These are phyloP conservation scores for Anthopleura sola DNA, from an alignment of 64 coral and sea anemone species.

Conservation along the genomic window DNA sequence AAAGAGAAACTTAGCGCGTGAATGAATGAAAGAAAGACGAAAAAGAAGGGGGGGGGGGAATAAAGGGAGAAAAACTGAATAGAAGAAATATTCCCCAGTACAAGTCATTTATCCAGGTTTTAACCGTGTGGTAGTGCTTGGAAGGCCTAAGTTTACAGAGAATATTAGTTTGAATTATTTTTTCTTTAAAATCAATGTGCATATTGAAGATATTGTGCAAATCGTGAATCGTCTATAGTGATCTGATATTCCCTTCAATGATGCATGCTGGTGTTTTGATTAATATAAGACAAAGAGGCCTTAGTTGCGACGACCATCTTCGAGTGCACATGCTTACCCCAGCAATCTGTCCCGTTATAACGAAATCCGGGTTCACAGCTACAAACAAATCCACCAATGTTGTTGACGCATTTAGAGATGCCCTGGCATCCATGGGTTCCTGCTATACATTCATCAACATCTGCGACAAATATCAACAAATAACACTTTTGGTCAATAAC, in stretches of 20 bases:
- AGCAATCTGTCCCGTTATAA: slow-evolving; percentile 72
- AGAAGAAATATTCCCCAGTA: too few species aligned
- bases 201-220: too few species aligned
- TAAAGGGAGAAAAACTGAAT: too few species aligned
- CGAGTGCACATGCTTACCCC: slow-evolving; percentile 53
- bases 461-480: slow-evolving; percentile 49
- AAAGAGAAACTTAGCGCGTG: too few species aligned
- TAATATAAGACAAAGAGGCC: too few species aligned
- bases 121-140: neutral
- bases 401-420: slow-evolving; percentile 57
- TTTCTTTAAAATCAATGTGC: too few species aligned
- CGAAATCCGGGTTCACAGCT: slow-evolving; percentile 66
- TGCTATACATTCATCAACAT: slow-evolving; percentile 67
- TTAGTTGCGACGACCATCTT: too few species aligned
- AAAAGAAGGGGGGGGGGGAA: neutral
- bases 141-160: too few species aligned
- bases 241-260: too few species aligned
- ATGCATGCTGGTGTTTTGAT: too few species aligned
- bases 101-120: neutral
- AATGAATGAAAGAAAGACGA: neutral
- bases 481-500: neutral
- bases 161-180: too few species aligned
- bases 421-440: slow-evolving; percentile 59
- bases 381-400: slow-evolving; percentile 54
- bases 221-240: too few species aligned